Evolutionary conservation across 2,888 invertebrate genomes (phyloP).

Genomic region (Erebia epiphron): DNA sequence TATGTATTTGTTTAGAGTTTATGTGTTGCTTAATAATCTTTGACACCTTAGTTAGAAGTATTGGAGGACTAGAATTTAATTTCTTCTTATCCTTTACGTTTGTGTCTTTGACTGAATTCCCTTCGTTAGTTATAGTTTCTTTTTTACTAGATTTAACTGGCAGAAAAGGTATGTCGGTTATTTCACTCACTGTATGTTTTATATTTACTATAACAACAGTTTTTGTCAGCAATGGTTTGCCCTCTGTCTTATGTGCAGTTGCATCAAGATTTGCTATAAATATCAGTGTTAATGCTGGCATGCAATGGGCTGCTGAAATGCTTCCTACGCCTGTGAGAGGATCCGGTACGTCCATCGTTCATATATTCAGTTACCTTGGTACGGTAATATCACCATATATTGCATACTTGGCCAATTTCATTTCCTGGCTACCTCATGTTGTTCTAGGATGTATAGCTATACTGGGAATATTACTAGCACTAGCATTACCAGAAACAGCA

Average conservation of each 20-base stretch:
- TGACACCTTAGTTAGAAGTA: constrained; percentile 61
- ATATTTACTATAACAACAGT: constrained; percentile 57
- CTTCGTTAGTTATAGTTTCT: constrained; percentile 58
- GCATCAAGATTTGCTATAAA: constrained; percentile 63
- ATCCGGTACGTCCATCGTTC: constrained; percentile 58
- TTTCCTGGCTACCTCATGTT: constrained; percentile 60
- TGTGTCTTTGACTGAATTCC: constrained; percentile 65
- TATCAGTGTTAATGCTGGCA: constrained; percentile 54
- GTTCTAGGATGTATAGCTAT: constrained; percentile 52
- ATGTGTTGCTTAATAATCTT: constrained; percentile 58
- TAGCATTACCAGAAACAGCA: constrained; percentile 66
- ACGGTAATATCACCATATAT: constrained; percentile 65
- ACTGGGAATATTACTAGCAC: constrained; percentile 49
- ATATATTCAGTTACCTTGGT: constrained; percentile 55
- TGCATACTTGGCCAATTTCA: constrained; percentile 58
- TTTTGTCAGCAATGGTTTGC: constrained; percentile 53
- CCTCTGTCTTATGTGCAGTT: constrained; percentile 61
- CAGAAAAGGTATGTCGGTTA: constrained; percentile 55
- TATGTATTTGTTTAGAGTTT: constrained; percentile 57
- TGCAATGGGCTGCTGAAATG: constrained; percentile 67
- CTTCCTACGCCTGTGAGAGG: constrained; percentile 66
- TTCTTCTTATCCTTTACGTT: constrained; percentile 67
- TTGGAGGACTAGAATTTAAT: constrained; percentile 59
- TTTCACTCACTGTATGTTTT: constrained; percentile 46
- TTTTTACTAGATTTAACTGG: constrained; percentile 62